Conservation (phyloP, 2,888 invertebrate species). For the Platycheirus albimanus region DNA sequence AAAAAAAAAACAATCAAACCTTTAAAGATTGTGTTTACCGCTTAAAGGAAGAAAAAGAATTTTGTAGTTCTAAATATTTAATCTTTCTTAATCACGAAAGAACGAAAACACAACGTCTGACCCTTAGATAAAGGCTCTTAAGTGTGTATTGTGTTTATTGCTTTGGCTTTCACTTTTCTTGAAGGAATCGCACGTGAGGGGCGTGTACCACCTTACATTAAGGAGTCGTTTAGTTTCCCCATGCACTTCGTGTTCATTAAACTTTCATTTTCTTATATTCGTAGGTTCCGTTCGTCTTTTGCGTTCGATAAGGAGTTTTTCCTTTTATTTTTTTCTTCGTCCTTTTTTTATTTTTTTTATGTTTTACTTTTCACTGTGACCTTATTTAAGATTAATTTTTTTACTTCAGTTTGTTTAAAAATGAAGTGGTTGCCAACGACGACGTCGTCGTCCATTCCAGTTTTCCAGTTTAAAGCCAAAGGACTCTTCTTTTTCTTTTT, state of each 20-base stretch:
- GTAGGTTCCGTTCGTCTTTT: slow-evolving; percentile 41
- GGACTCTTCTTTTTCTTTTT: slow-evolving; percentile 1
- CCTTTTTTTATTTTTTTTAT: neutral
- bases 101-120: slow-evolving; percentile 4
- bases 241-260: slow-evolving; percentile 70
- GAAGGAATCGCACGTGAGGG: slow-evolving; percentile 43
- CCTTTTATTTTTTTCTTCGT: neutral
- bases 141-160: slow-evolving; percentile 13
- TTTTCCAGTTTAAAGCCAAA: neutral
- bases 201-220: slow-evolving; percentile 4
- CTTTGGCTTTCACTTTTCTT: slow-evolving; percentile 66
- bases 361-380: slow-evolving; percentile 24
- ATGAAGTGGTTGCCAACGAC: slow-evolving; percentile 14
- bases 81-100: slow-evolving; percentile 69
- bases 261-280: slow-evolving; percentile 56
- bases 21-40: neutral
- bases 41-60: slow-evolving; percentile 6
- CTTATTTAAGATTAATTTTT: slow-evolving; percentile 25
- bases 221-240: slow-evolving; percentile 1
- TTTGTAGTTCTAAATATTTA: slow-evolving; percentile 68
- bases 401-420: neutral
- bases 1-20: slow-evolving; percentile 1
- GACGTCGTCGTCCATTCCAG: neutral
- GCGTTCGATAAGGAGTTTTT: slow-evolving; percentile 19
- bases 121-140: neutral